Conservation (phyloP, 2,888 invertebrate genomes). For the Acleris literana region DNA sequence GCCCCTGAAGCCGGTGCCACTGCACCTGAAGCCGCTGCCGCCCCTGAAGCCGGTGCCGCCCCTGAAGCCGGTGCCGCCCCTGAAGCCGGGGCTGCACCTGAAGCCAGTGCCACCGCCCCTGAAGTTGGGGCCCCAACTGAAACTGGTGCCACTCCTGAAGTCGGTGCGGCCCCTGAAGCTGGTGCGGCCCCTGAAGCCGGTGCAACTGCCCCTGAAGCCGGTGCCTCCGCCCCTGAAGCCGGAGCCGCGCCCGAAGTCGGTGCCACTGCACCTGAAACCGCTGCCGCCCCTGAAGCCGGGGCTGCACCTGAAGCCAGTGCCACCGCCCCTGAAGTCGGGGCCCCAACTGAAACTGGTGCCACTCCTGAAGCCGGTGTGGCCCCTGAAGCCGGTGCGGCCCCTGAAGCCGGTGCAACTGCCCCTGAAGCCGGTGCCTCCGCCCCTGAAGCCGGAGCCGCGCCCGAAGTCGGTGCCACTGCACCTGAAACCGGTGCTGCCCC, state of each 20-base stretch:
- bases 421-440: neutral
- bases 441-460: conserved; percentile 7
- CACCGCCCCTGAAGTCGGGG: too few relatives aligned
- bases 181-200: neutral
- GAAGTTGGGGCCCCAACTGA: conserved; percentile 38
- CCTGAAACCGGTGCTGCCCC: conserved; percentile 12
- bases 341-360: too few relatives aligned
- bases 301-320: too few relatives aligned
- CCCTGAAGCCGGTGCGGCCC: conserved; percentile 11
- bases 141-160: neutral
- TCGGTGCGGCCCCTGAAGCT: neutral
- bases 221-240: neutral
- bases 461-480: neutral
- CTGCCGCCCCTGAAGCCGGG: conserved; percentile 6
- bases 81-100: neutral
- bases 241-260: conserved; percentile 37
- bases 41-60: neutral
- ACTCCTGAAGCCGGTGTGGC: conserved; percentile 40
- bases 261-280: neutral
- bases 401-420: neutral
- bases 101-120: conserved; percentile 18
- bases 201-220: neutral
- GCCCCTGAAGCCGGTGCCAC: too few relatives aligned
- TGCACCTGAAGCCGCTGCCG: neutral
- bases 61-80: neutral